Evolutionary conservation across 2,113 vertebrate species (phyloP).

Genomic region (Carettochelys insculpta): DNA sequence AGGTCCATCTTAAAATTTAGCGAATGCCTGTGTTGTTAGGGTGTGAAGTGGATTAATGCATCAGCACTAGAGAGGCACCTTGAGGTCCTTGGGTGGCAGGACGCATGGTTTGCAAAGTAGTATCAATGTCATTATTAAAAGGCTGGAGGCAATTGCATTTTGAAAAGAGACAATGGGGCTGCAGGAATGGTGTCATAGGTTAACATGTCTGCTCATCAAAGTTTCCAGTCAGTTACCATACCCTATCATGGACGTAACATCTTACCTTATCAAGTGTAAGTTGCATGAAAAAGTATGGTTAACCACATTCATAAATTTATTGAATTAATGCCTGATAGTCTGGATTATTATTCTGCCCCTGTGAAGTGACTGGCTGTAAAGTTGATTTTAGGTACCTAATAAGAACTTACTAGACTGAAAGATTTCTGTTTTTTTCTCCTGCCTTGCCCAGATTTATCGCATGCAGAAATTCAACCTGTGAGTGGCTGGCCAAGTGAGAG

Average conservation of each 20-base stretch:
- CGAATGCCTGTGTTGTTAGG: background rate
- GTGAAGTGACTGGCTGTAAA: background rate
- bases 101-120: background rate
- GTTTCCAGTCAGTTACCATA: background rate
- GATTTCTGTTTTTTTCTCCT: background rate
- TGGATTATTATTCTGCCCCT: background rate
- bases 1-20: no score
- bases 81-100: background rate
- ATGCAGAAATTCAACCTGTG: rapidly evolving
- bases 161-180: background rate
- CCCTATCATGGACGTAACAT: background rate
- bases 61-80: background rate
- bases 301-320: background rate
- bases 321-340: background rate
- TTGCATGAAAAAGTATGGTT: background rate
- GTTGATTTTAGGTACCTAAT: rapidly evolving
- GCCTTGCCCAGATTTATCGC: background rate
- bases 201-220: background rate
- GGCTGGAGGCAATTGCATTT: background rate
- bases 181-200: background rate
- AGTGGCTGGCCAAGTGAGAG: background rate
- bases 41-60: background rate
- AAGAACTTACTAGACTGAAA: background rate
- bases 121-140: background rate
- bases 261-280: background rate